Base-by-base conservation (phyloP, 2,888 invertebrate genomes). In the Xestia sexstrigata region DNA sequence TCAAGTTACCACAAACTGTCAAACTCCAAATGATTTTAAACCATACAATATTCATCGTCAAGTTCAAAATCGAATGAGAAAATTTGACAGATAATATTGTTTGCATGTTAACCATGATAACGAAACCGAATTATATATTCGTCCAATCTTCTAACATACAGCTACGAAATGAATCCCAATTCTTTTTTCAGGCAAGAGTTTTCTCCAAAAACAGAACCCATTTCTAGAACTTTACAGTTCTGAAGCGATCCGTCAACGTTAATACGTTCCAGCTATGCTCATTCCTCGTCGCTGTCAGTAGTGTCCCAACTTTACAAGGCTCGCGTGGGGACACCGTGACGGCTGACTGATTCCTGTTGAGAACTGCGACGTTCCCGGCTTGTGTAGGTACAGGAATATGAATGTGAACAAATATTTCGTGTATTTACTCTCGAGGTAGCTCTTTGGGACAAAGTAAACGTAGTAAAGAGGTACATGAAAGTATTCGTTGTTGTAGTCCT, bases 331-430 rank as follows among this genome's bases (percentile, higher is more conserved):
- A 76, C 76, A 76, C 80, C 74, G 79, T 66, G 84, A 86, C 78
- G 89, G 88, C 79, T 91, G 90, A 89, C 89, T 91, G 91, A 91
- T 90, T 90, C 85, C 78, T 87, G 83, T 88, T 90, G 82, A 83
- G 85, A 88, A 89, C 86, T 88, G 89, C 84, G 89, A 89, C 85
- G 83, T 83, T 73, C 81, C 75, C 69, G 62, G 66, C 72, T 71
- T 80, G 30, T 78, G 47, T 69, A 71, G 65, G 60, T 74, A 73
- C 62, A 49, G 70, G 63, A 81, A 86, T 88, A 83, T 79, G 83
- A 87, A 88, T 86, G 77, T 81, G 79, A 81, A 84, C 80, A 89
- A 85, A 89, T 85, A 87, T 84, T 88, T 84, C 68, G 81, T 83
- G 74, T 88, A 85, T 88, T 82, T 86, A 83, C 83, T 79, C 47